Evolutionary conservation across 2,113 vertebrate species (phyloP).

Genomic region (Coregonus clupeaformis): DNA sequence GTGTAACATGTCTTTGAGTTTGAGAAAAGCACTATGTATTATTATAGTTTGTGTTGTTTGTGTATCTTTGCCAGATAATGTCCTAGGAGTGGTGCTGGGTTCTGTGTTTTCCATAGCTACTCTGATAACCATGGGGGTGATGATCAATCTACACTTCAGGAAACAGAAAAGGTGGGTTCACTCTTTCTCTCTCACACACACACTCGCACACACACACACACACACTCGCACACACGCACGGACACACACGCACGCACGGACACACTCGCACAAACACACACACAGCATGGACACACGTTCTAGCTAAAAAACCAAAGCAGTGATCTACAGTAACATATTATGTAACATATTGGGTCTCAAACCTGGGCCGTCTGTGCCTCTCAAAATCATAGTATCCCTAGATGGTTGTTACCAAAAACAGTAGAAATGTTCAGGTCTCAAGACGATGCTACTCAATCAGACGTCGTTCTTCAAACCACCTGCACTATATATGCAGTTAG

Average conservation of each 20-base stretch:
- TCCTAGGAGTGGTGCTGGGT: slow-evolving; percentile 35
- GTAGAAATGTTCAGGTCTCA: too few species aligned
- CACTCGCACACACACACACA: too few species aligned
- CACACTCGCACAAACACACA: neutral
- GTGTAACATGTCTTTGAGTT: neutral
- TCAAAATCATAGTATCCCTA: neutral
- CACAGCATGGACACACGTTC: too few species aligned
- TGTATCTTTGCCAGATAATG: slow-evolving; percentile 37
- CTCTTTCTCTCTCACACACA: neutral
- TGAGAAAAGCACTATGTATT: neutral
- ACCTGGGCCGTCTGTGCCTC: neutral
- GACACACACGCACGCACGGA: neutral
- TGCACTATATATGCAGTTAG: too few species aligned
- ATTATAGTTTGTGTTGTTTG: neutral
- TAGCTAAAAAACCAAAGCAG: neutral
- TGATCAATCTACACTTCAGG: slow-evolving; percentile 28
- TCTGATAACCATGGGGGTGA: slow-evolving; percentile 24
- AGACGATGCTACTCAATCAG: too few species aligned
- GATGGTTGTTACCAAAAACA: too few species aligned
- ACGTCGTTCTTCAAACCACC: too few species aligned
- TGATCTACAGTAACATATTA: neutral
- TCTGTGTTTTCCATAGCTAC: slow-evolving; percentile 32
- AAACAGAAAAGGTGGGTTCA: slow-evolving; percentile 48
- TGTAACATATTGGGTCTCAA: neutral
- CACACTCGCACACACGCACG: too few species aligned